Base-by-base conservation (phyloP, 2,797 vertebrate species). In the Oophaga sylvatica region DNA sequence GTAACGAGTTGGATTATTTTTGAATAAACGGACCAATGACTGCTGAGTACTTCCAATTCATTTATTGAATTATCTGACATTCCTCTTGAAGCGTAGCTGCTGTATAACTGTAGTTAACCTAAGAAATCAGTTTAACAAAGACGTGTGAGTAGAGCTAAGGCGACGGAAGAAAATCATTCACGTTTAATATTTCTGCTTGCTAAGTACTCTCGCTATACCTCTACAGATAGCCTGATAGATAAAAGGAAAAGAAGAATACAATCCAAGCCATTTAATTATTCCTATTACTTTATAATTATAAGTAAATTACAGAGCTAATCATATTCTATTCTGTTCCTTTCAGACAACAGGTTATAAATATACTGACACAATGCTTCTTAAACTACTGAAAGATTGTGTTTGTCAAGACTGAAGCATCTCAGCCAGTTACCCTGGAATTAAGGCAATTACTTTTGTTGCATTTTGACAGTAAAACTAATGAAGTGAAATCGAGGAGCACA, bases 381-480 rank as follows among this genome's bases (percentile, higher is more conserved):
- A 89, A 89, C 88, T 89, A 75, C 84, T 89, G 84, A 86, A 89
- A 89, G 84, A 89, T 89, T 89, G 84, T 89, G 83, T 89, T 89
- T 89, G 88, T 89, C 88, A 89, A 83, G 80, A 89, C 84, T 86
- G 88, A 89, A 89, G 84, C 84, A 89, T 86, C 88, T 85, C 88
- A 89, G 88, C 84, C 88, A 83, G 84, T 86, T 89, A 89, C 84
- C 84, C 88, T 89, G 88, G 88, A 89, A 89, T 89, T 89, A 89
- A 89, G 80, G 88, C 88, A 89, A 89, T 89, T 89, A 89, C 88
- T 89, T 89, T 86, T 89, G 88, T 89, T 89, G 88, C 88, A 89
- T 86, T 89, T 89, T 89, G 88, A 89, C 88, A 89, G 88, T 89
- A 89, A 89, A 89, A 89, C 88, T 89, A 89, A 86, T 89, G 88